These are phyloP conservation scores for Stenurella melanura DNA, from an alignment of 2,888 invertebrate species.

Conservation along the genomic window DNA sequence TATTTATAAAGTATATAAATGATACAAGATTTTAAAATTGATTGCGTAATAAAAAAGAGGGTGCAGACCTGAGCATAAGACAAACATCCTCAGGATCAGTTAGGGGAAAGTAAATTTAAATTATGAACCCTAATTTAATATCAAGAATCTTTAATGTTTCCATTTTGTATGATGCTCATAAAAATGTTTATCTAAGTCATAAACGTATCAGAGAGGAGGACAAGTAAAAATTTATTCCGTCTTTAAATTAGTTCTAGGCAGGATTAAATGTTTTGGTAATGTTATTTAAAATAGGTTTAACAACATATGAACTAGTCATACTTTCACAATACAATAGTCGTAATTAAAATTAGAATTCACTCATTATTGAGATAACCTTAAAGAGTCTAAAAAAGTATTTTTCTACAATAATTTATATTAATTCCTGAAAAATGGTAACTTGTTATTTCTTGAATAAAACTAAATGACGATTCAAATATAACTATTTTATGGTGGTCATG, in stretches of 20 bases:
- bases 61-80: slow-evolving; percentile 30
- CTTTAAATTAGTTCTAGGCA: background rate
- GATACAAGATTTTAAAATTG: slow-evolving; percentile 35
- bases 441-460: too few species aligned
- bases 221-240: background rate
- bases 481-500: too few species aligned
- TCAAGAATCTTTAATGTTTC: slow-evolving; percentile 37
- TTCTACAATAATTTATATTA: too few species aligned
- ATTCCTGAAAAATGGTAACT: too few species aligned
- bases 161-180: slow-evolving; percentile 7
- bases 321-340: too few species aligned
- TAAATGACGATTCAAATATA: too few species aligned
- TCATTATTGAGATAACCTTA: too few species aligned
- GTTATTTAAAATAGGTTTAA: background rate
- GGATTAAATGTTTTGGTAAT: background rate
- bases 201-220: background rate
- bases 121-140: slow-evolving; percentile 32
- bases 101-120: slow-evolving; percentile 36
- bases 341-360: too few species aligned
- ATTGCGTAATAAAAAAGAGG: slow-evolving; percentile 37
- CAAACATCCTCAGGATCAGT: slow-evolving; percentile 35
- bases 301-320: too few species aligned
- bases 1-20: slow-evolving; percentile 15
- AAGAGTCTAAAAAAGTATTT: too few species aligned
- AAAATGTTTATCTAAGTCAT: slow-evolving; percentile 14